A percentile compares a stretch with the other conserved stretches of the same genome.
These are phyloP conservation scores for Australoheros facetus DNA, from an alignment of 2,797 vertebrate species.

Conservation along the genomic window DNA sequence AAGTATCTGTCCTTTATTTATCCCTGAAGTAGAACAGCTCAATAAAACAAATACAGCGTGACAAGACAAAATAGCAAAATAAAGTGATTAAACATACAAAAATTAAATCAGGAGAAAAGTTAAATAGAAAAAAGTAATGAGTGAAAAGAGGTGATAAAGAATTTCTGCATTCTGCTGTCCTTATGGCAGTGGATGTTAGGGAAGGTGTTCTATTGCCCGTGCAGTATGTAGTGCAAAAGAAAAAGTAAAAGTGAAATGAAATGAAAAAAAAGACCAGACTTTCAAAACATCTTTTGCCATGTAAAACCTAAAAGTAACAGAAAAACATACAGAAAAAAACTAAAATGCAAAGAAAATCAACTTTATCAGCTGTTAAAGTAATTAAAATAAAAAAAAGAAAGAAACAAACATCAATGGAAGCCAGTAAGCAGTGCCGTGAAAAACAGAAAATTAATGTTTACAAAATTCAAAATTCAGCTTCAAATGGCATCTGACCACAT, in stretches of 20 bases:
- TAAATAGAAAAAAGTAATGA: rapidly evolving
- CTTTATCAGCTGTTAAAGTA: too few species aligned
- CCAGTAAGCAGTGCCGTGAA: too few species aligned
- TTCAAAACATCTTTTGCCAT: neutral
- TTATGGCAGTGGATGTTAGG: neutral
- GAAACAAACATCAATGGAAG: too few species aligned
- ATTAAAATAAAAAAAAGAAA: too few species aligned
- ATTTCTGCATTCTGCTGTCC: neutral
- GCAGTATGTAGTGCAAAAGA: neutral
- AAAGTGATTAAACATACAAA: neutral
- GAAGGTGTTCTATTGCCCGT: neutral
- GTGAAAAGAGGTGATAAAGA: neutral
- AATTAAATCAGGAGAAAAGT: neutral
- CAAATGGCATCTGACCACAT: too few species aligned
- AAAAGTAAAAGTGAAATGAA: neutral
- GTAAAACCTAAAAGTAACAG: neutral
- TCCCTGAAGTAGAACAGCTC: neutral
- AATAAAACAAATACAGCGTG: neutral
- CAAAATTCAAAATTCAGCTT: too few species aligned
- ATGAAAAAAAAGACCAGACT: neutral
- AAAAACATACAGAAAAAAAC: too few species aligned
- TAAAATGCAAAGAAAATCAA: too few species aligned
- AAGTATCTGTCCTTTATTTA: neutral
- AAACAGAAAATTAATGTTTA: too few species aligned
- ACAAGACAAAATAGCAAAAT: neutral